Conservation (phyloP, 1,140 invertebrate species). For the Brachionus plicatilis region DNA sequence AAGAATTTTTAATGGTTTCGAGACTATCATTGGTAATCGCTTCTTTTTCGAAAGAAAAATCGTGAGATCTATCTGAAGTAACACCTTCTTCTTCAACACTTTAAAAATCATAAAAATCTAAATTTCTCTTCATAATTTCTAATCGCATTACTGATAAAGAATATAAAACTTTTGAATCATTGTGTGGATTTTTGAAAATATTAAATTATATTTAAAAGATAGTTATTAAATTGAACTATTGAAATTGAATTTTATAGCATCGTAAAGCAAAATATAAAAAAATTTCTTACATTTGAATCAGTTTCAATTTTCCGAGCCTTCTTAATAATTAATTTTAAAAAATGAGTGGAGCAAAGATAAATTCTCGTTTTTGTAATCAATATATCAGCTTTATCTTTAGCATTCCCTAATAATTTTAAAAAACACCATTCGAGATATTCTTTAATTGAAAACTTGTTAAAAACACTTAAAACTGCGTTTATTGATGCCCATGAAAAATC, state of each 20-base stretch:
- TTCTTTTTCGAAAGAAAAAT: not conserved
- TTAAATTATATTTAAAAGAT: not conserved
- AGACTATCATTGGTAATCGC: not conserved
- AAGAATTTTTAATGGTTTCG: not conserved
- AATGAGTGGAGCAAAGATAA: not conserved
- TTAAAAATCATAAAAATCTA: not conserved
- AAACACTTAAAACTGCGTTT: too few relatives aligned
- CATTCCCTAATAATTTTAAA: not conserved
- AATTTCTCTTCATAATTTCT: not conserved
- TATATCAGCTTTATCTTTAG: not conserved
- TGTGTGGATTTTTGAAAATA: not conserved
- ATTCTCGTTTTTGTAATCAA: not conserved
- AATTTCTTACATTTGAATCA: not conserved
- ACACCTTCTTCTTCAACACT: not conserved
- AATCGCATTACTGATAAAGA: not conserved
- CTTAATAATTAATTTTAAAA: not conserved
- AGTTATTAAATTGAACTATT: not conserved
- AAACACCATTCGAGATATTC: not conserved
- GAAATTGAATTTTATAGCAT: not conserved
- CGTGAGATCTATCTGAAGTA: not conserved
- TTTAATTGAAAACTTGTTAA: too few relatives aligned
- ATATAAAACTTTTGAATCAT: not conserved
- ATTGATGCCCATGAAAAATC: too few relatives aligned
- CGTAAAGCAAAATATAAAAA: not conserved
- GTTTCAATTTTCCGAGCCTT: not conserved